A percentile compares a stretch with the other conserved stretches of the same genome.
These are phyloP conservation scores for Pangasius djambal DNA, from an alignment of 2,797 vertebrate species.

Conservation along the genomic window DNA sequence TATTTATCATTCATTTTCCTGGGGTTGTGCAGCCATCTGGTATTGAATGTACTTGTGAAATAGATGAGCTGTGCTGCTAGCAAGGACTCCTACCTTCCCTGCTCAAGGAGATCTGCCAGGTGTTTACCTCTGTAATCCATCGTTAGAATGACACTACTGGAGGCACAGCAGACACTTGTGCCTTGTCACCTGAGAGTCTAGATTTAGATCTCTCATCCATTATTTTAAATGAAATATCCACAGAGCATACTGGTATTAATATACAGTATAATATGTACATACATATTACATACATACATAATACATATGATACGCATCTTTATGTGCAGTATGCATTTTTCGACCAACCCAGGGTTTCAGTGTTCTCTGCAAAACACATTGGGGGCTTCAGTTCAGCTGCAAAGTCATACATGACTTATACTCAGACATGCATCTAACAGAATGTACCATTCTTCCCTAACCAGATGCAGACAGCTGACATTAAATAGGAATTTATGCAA, in stretches of 20 bases:
- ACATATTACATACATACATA: background rate
- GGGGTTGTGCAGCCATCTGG: constrained; percentile 62
- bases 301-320: background rate
- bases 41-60: constrained; percentile 49
- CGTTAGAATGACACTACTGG: constrained; percentile 14
- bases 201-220: constrained; percentile 3
- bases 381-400: constrained; percentile 27
- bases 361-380: constrained; percentile 15
- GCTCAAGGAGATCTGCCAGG: constrained; percentile 33
- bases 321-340: background rate
- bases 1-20: constrained; percentile 49
- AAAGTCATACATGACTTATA: constrained; percentile 2
- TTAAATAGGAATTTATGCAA: constrained; percentile 72
- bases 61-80: constrained; percentile 17
- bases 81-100: background rate
- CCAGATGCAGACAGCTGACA: constrained; percentile 69
- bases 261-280: background rate
- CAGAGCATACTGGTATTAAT: background rate
- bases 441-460: constrained; percentile 64
- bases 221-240: background rate
- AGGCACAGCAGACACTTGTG: constrained; percentile 17
- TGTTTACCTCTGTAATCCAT: constrained; percentile 37
- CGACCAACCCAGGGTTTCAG: constrained; percentile 7
- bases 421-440: constrained; percentile 50
- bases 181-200: constrained; percentile 11